These are phyloP conservation scores for Clarias gariepinus DNA, from an alignment of 2,113 vertebrate species.

Conservation along the genomic window DNA sequence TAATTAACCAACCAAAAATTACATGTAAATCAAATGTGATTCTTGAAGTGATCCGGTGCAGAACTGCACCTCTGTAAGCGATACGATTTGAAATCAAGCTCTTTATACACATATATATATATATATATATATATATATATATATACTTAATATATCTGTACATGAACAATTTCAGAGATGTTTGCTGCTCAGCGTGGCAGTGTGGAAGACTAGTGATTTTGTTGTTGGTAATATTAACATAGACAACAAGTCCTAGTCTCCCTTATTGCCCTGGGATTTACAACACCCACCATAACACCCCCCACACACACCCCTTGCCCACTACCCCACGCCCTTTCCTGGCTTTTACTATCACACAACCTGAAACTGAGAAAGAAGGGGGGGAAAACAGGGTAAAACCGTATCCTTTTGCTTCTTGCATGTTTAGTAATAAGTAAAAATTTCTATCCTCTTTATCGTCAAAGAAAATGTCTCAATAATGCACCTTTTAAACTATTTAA, in stretches of 20 bases:
- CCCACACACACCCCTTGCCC: too few species aligned
- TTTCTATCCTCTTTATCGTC: not conserved
- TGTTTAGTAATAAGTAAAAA: not conserved
- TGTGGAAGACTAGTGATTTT: conserved; percentile 83
- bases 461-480: not conserved
- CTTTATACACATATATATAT: too few species aligned
- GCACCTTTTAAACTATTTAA: not conserved
- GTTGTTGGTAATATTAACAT: conserved; percentile 67
- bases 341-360: not conserved
- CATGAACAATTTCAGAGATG: too few species aligned
- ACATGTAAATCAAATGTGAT: not conserved
- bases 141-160: not conserved
- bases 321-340: too few species aligned
- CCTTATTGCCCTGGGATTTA: conserved; percentile 64
- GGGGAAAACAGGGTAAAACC: not conserved
- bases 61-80: not conserved
- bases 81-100: not conserved
- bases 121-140: too few species aligned
- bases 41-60: not conserved
- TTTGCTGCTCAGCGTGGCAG: conserved; percentile 50
- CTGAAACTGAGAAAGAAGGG: not conserved
- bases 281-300: too few species aligned
- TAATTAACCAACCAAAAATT: not conserved
- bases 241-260: conserved; percentile 76
- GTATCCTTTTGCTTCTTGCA: not conserved